Percentiles rank a stretch among this genome's conserved stretches.
phyloP scores from a whole-genome alignment of 1,140 invertebrate genomes.

The Teleopsis dalmanni region DNA sequence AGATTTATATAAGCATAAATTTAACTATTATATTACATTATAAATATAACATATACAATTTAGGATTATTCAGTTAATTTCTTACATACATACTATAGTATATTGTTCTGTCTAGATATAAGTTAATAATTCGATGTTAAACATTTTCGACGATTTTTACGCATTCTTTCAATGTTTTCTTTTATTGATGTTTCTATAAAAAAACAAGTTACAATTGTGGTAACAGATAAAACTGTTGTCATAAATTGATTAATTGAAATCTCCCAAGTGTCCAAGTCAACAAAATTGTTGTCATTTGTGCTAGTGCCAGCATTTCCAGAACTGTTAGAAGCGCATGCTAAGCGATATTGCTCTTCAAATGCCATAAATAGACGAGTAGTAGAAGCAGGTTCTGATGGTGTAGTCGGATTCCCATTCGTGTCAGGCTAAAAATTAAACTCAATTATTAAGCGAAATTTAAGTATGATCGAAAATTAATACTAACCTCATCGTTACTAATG shows the following conservation, averaged over 20 bases:
- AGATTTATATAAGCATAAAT: too few relatives aligned
- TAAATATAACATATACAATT: too few relatives aligned
- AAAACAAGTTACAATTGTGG: slow-evolving; percentile 31
- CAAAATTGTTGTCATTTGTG: slow-evolving; percentile 29
- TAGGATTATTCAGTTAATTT: too few relatives aligned
- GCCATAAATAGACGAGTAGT: slow-evolving; percentile 33
- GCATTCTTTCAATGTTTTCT: slow-evolving; percentile 37
- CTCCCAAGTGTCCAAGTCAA: slow-evolving; percentile 31
- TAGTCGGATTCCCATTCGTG: slow-evolving; percentile 41
- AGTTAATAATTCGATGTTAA: slow-evolving; percentile 15
- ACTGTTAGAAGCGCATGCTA: slow-evolving; percentile 19
- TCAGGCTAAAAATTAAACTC: slow-evolving; percentile 26
- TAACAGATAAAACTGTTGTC: slow-evolving; percentile 33
- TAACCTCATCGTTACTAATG: slow-evolving; percentile 37
- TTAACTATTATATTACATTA: too few relatives aligned
- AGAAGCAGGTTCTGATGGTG: slow-evolving; percentile 27
- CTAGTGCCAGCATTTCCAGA: slow-evolving; percentile 12
- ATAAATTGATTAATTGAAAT: slow-evolving; percentile 42
- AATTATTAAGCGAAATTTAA: background rate
- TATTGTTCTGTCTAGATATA: too few relatives aligned
- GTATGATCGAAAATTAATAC: background rate
- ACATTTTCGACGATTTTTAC: slow-evolving; percentile 41
- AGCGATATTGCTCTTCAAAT: slow-evolving; percentile 34
- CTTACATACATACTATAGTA: too few relatives aligned
- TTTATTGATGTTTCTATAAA: slow-evolving; percentile 26